phyloP scores from a whole-genome alignment of 2,797 vertebrate genomes.

The Ammospiza maritima region DNA sequence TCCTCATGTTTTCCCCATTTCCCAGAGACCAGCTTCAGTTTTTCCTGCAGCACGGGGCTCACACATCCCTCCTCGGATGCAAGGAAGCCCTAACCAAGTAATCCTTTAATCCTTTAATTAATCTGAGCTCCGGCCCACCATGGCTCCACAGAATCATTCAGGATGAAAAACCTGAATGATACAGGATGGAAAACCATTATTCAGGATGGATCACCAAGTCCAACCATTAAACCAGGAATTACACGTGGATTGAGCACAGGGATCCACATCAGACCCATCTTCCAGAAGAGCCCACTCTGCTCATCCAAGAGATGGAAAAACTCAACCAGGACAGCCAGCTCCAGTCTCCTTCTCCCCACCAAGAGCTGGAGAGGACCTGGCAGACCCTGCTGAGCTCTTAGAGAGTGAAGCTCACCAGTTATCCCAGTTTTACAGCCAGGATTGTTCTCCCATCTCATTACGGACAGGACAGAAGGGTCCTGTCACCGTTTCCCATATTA shows the following conservation, averaged over 20 bases:
- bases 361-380: not conserved
- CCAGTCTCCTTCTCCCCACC: not conserved
- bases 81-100: not conserved
- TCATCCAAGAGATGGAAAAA: not conserved
- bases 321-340: not conserved
- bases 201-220: not conserved
- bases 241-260: fast-evolving
- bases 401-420: not conserved
- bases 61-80: fast-evolving
- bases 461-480: not conserved
- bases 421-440: not conserved
- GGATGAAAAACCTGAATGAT: not conserved
- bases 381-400: not conserved
- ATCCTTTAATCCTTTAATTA: not conserved
- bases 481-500: not conserved
- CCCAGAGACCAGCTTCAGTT: not conserved
- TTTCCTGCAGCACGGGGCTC: not conserved
- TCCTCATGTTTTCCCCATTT: not conserved
- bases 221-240: not conserved
- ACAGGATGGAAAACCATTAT: not conserved
- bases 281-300: not conserved
- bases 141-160: fast-evolving
- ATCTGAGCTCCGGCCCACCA: fast-evolving
- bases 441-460: not conserved
- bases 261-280: not conserved